phyloP scores from a whole-genome alignment of 2,113 vertebrate genomes.

The Pseudorectes ferrugineus region DNA sequence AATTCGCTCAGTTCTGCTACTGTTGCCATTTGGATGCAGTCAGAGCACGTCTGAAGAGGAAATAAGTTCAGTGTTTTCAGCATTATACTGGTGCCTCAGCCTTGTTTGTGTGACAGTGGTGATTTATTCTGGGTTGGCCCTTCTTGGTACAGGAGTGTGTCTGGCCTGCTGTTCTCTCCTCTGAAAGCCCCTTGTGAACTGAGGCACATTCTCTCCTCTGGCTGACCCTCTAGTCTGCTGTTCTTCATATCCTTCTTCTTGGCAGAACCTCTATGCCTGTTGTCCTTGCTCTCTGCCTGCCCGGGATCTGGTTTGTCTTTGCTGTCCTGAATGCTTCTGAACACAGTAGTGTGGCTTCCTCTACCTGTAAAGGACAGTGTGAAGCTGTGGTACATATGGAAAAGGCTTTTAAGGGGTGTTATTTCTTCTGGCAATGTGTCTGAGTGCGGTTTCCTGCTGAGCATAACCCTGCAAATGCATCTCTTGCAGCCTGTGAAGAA shows the following conservation, averaged over 20 bases:
- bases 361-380: not conserved
- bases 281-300: not conserved
- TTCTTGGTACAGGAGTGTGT: not conserved
- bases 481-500: conserved; percentile 86
- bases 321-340: not conserved
- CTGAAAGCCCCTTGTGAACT: not conserved
- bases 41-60: not conserved
- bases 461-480: not conserved
- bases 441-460: not conserved
- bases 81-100: not conserved
- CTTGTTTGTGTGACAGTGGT: not conserved
- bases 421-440: not conserved
- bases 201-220: not conserved
- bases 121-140: not conserved
- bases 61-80: not conserved
- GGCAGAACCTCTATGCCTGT: not conserved
- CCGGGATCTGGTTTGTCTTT: not conserved
- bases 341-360: not conserved
- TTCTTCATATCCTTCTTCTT: not conserved
- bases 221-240: not conserved
- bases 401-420: not conserved
- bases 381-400: not conserved
- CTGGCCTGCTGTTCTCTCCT: not conserved
- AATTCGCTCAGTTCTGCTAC: not conserved
- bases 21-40: not conserved